Evolutionary conservation across 1,140 invertebrate species (phyloP).

Genomic region (Drosophila sp.): DNA sequence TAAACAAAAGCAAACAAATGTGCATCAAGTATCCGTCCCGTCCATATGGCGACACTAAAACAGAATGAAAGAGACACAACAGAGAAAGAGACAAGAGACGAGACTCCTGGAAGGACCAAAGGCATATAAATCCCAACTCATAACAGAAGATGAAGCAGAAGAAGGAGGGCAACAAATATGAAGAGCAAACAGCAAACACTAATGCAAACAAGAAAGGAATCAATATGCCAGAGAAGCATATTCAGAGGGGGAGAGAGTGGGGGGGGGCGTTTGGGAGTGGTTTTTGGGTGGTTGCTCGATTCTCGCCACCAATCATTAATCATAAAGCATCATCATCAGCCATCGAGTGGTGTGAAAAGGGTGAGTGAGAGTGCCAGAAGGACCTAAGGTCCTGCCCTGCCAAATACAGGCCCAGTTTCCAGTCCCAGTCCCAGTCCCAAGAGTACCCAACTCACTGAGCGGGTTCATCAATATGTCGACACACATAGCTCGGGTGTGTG

Average conservation of each 20-base stretch:
- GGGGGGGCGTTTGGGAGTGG: not conserved
- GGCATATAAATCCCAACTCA: constrained; percentile 61
- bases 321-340: constrained; percentile 71
- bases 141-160: constrained; percentile 27
- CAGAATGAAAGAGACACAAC: constrained; percentile 18
- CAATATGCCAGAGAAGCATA: constrained; percentile 54
- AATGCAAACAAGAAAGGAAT: constrained; percentile 65
- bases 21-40: constrained; percentile 55
- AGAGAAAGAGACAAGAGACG: constrained; percentile 24
- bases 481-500: constrained; percentile 20
- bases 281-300: constrained; percentile 20
- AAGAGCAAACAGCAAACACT: constrained; percentile 69
- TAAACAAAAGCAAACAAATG: constrained; percentile 71
- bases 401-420: constrained; percentile 36
- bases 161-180: constrained; percentile 47
- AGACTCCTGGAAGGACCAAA: constrained; percentile 18
- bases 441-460: constrained; percentile 49
- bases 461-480: constrained; percentile 62
- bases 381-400: constrained; percentile 33
- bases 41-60: constrained; percentile 58
- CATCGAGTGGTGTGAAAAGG: constrained; percentile 42
- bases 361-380: not conserved
- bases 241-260: constrained; percentile 3
- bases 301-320: constrained; percentile 70
- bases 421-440: constrained; percentile 15